Base-by-base conservation (phyloP, 2,888 invertebrate genomes). In the Sepiola atlantica region DNA sequence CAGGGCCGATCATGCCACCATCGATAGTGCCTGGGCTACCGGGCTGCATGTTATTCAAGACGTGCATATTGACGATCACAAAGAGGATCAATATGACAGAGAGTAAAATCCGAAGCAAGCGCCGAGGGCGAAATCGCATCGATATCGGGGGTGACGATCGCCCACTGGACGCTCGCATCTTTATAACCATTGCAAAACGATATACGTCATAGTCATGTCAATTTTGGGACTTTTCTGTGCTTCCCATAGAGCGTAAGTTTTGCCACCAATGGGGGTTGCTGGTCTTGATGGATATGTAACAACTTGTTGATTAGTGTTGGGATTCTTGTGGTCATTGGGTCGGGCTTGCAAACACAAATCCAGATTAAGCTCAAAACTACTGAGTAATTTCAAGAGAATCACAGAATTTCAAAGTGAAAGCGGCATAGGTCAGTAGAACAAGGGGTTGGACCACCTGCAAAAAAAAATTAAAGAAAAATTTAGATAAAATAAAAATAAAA, bases 41-140 rank as follows among this genome's bases (percentile, higher is more conserved):
- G 0, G 94, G 91, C 28, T 94, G 93, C 24, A 96, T 95, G 94
- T 95, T 96, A 92, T 96, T 95, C 93, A 96, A 94, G 35, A 97
- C 95, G 55, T 96, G 96, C 95, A 97, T 95, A 94, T 97, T 97
- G 35, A 97, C 95, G 61, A 96, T 90, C 24, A 96, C 96, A 94
- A 97, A 97, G n/a, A 96, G 94, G 93, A 96, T 95, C 90, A 96
- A 95, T 28, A 96, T 95, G 20, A 96, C 94, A 94, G 96, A 95
- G 93, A 97, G 96, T 94, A 96, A 95, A 92, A 96, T 95, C 91
- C 96, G 95, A 93, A 96, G 94, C 45, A 95, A 90, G 55, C 96
- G 95, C 55, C 95, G 94, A 18, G 96, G 95, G 92, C 95, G 95
- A 92, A 96, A 94, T 94, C 95, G 95, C 96, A 96, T 96, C 32